These are phyloP conservation scores for Philopedon plagiatum DNA, from an alignment of 2,888 invertebrate species.

Conservation along the genomic window DNA sequence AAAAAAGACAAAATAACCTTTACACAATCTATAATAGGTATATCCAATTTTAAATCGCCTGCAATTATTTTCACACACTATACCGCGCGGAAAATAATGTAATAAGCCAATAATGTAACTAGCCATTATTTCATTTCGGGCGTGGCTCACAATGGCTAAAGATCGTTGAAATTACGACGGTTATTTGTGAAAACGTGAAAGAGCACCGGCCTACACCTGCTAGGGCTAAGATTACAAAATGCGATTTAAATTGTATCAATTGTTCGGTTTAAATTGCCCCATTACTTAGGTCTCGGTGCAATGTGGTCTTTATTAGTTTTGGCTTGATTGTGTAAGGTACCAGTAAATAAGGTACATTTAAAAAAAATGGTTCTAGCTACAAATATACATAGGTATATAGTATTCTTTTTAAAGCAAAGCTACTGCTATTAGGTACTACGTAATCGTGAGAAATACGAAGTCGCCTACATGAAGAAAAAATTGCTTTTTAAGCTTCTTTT, in stretches of 20 bases:
- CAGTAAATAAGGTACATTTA: not conserved
- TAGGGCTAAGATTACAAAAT: constrained; percentile 39
- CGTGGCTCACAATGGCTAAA: constrained; percentile 37
- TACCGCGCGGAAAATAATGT: constrained; percentile 20
- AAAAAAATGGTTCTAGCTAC: too few species aligned
- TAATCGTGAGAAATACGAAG: too few species aligned
- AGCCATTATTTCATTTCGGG: constrained; percentile 29
- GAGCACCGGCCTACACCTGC: constrained; percentile 35
- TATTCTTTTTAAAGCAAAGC: too few species aligned
- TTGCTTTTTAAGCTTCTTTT: too few species aligned
- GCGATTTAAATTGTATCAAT: constrained; percentile 41
- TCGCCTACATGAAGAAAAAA: too few species aligned
- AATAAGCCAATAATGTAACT: constrained; percentile 19
- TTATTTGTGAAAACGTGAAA: constrained; percentile 45
- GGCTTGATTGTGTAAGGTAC: not conserved
- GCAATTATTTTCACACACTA: constrained; percentile 18
- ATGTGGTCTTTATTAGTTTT: not conserved
- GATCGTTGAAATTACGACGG: constrained; percentile 32
- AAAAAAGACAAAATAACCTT: not conserved
- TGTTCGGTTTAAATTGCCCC: constrained; percentile 32
- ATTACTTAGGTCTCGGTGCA: constrained; percentile 2
- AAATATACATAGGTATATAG: too few species aligned
- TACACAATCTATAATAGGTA: not conserved
- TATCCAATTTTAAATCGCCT: constrained; percentile 15
- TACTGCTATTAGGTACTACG: too few species aligned